A percentile compares a stretch with the other conserved stretches of the same genome.
Conservation (phyloP, 2,113 vertebrate genomes). For the Theristicus caerulescens region DNA sequence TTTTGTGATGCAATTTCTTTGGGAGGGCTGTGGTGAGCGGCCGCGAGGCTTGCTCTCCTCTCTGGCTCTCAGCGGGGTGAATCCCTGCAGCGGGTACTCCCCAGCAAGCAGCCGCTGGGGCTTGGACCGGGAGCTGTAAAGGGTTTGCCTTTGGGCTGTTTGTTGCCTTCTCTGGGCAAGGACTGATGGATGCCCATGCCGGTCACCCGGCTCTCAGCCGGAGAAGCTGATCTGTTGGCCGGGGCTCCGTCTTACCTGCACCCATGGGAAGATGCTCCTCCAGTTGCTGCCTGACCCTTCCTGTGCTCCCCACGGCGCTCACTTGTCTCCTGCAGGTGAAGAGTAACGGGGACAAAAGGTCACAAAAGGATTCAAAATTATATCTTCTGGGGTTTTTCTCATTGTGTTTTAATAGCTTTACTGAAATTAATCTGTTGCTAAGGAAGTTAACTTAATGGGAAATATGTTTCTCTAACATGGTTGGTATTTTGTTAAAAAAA, state of each 20-base stretch:
- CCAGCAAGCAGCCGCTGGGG: not conserved
- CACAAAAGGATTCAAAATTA: not conserved
- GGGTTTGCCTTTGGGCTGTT: not conserved
- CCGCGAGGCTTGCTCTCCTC: not conserved
- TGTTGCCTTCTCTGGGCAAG: not conserved
- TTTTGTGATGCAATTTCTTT: not conserved
- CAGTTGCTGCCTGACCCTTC: not conserved
- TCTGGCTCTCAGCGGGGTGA: not conserved
- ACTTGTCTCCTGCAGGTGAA: not conserved
- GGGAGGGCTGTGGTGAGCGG: not conserved
- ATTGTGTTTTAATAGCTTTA: not conserved
- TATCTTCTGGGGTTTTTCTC: not conserved
- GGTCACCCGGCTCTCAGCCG: not conserved
- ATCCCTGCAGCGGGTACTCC: not conserved
- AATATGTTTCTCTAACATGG: not conserved
- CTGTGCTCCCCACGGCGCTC: not conserved
- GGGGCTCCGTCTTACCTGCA: not conserved
- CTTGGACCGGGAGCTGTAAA: not conserved
- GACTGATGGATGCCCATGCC: fast-evolving
- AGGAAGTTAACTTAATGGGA: not conserved
- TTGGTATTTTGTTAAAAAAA: not conserved
- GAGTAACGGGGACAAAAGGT: too few species aligned
- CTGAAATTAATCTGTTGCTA: not conserved
- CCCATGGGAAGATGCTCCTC: not conserved
- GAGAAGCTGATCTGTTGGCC: not conserved